Conservation (phyloP, 2,888 invertebrate genomes). For the Loripinus fragilis region DNA sequence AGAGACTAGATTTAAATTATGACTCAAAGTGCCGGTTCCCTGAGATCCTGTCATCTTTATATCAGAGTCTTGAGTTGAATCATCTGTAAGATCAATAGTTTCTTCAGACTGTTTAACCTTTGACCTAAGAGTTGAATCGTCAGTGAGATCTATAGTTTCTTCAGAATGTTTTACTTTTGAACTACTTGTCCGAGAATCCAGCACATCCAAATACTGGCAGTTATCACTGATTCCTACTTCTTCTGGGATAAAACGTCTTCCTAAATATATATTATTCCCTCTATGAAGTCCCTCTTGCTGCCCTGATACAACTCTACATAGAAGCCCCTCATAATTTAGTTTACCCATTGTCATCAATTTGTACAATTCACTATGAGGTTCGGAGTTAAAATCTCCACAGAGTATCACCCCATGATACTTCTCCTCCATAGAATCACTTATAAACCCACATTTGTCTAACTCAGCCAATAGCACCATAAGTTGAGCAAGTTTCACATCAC, state of each 20-base stretch:
- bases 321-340: slow-evolving; percentile 84
- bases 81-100: neutral
- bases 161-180: neutral
- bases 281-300: slow-evolving; percentile 73
- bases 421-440: neutral
- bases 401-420: slow-evolving; percentile 91
- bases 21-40: slow-evolving; percentile 87
- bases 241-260: slow-evolving; percentile 79
- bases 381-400: slow-evolving; percentile 96
- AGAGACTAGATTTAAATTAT: slow-evolving; percentile 88
- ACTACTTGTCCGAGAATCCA: neutral
- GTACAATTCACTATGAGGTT: slow-evolving; percentile 90
- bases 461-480: slow-evolving; percentile 92
- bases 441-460: slow-evolving; percentile 88
- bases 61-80: neutral
- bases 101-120: neutral
- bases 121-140: neutral
- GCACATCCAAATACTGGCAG: slow-evolving; percentile 81
- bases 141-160: neutral
- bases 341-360: slow-evolving; percentile 88
- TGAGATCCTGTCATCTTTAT: slow-evolving; percentile 81
- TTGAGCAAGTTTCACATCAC: slow-evolving; percentile 96
- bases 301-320: slow-evolving; percentile 80
- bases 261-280: slow-evolving; percentile 53
- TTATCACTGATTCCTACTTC: slow-evolving; percentile 84